These are phyloP conservation scores for Tanaodytes sp. DNA, from an alignment of 2,888 invertebrate species.

Conservation along the genomic window DNA sequence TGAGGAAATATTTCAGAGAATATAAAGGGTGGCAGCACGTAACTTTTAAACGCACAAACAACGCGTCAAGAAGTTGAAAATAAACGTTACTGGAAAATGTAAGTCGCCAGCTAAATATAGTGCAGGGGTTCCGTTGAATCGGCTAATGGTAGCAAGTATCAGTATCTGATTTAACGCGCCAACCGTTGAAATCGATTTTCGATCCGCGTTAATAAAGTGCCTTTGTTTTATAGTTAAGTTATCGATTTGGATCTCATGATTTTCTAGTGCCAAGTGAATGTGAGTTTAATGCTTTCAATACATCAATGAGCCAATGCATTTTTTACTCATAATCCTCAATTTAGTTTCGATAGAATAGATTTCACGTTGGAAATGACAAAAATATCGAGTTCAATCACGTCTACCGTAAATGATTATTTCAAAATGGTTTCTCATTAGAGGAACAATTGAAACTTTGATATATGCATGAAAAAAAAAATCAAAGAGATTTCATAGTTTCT, in stretches of 20 bases:
- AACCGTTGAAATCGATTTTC: slow-evolving; percentile 53
- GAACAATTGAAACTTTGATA: too few relatives aligned
- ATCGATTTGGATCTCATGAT: not conserved
- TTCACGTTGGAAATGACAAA: too few relatives aligned
- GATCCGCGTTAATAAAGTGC: slow-evolving; percentile 28
- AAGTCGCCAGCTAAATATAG: slow-evolving; percentile 68
- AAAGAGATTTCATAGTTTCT: too few relatives aligned
- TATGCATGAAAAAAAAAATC: too few relatives aligned
- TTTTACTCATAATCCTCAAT: too few relatives aligned
- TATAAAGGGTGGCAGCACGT: slow-evolving; percentile 53
- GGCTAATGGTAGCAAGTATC: slow-evolving; percentile 60
- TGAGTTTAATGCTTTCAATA: not conserved
- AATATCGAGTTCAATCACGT: too few relatives aligned
- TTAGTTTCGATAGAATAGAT: too few relatives aligned
- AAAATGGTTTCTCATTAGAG: too few relatives aligned
- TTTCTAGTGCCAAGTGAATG: not conserved
- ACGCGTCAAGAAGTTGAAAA: slow-evolving; percentile 63
- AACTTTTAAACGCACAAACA: slow-evolving; percentile 51
- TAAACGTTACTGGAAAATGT: slow-evolving; percentile 70
- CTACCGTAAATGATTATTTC: too few relatives aligned
- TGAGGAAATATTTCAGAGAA: slow-evolving; percentile 29
- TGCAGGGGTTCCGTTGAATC: slow-evolving; percentile 58
- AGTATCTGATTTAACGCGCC: slow-evolving; percentile 63
- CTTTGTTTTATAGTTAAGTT: not conserved
- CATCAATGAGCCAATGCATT: too few relatives aligned